Evolutionary conservation across 2,888 invertebrate genomes (phyloP).

Genomic region (Xanthostigma xanthostigma): DNA sequence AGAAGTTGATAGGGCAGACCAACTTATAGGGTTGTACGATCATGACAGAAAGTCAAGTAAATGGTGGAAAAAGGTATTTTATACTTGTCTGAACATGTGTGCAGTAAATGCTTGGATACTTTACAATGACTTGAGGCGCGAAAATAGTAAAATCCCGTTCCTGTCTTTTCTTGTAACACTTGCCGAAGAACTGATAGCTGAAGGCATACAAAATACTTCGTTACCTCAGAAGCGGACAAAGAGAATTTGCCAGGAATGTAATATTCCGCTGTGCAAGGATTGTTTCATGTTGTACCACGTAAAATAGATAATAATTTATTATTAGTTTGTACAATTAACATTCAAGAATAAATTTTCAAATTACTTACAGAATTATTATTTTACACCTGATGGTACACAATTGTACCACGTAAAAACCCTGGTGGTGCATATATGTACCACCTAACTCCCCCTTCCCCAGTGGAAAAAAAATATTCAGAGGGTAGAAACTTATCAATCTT

Average conservation of each 20-base stretch:
- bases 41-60: conserved; percentile 8
- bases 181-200: conserved; percentile 7
- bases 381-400: conserved; percentile 1
- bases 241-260: neutral
- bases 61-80: conserved; percentile 8
- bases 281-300: conserved; percentile 8
- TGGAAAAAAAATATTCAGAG: too few species aligned
- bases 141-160: conserved; percentile 4
- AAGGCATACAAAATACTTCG: conserved; percentile 1
- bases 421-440: conserved; percentile 3
- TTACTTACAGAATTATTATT: neutral
- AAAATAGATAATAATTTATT: conserved; percentile 1
- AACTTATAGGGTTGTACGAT: conserved; percentile 9
- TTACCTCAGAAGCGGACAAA: conserved; percentile 1
- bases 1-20: conserved; percentile 10
- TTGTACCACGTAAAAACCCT: conserved; percentile 2
- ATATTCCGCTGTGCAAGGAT: conserved; percentile 7
- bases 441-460: neutral
- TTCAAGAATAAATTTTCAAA: neutral
- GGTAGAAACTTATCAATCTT: too few species aligned
- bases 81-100: neutral
- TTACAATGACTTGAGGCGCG: conserved; percentile 4
- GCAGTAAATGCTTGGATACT: conserved; percentile 4
- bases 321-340: too few species aligned
- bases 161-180: conserved; percentile 8